Evolutionary conservation across 2,888 invertebrate genomes (phyloP), one percentile per base, ranked within the genome.

Genomic region (Drosophila conformis): DNA sequence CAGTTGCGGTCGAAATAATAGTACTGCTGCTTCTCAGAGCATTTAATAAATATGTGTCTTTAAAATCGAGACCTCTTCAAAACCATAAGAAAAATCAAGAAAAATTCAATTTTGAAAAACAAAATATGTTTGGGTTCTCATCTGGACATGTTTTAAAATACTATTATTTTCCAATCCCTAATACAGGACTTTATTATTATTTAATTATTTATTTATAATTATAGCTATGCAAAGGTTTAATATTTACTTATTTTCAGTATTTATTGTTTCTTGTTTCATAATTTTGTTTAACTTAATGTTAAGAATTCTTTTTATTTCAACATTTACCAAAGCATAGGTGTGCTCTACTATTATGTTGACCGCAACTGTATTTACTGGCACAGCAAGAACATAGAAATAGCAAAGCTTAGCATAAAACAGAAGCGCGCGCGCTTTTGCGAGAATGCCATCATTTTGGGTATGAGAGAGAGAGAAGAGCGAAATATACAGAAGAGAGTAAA

Each of bases 391-490:
- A 68, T 35, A 35, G 49, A 62, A 67, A 73, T 71, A 65, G 76
- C 48, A 64, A 71, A 88, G 83, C 87, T 83, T 60, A 70, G 83
- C 73, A 73, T 64, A 60, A 79, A 76, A 75, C 69, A 78, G 63
- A 81, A 82, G 73, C 79, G 75, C 71, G 79, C 82, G 72, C 78
- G 67, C 66, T 80, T 86, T 80, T 82, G 52, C 67, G 63, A 65
- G 65, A 64, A 70, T 59, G 52, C 56, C 65, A 58, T 53, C 62
- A 73, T 56, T 66, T 76, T 60, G 59, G 49, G 51, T 31, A 38
- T 48, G 35, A 42, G 57, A 53, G 42, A 58, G 35, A 46, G 49
- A 51, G 61, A 63, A 61, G 46, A n/a, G 60, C 25, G 57, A 38
- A 57, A 38, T 6, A 21, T 2, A 2, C 48, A 27, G 33, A 38